Base-by-base conservation (phyloP, 2,113 vertebrate species). In the Rhadina sibilatrix region DNA sequence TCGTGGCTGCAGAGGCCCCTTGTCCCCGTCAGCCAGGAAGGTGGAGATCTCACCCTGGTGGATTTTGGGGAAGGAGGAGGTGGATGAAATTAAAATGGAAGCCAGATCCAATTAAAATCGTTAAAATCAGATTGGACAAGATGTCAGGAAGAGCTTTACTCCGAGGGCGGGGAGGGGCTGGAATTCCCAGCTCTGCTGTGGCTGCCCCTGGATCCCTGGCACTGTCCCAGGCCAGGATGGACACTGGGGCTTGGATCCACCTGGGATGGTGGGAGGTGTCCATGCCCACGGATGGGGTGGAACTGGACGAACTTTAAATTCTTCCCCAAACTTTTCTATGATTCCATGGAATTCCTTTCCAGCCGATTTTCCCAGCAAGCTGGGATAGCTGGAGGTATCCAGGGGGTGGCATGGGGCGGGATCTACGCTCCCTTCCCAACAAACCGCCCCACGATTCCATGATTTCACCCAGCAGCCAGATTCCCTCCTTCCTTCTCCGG, bases 251-350 rank as follows among this genome's bases (percentile, higher is more conserved):
- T 44, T 52, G 68, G 71, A 77, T 0, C 24, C 0, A 0, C 31
- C 76, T 72, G 68, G 68, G 18, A 15, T 0, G 12, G 6, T 1
- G 42, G 27, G 0, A 31, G 1, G 1, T 35, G 11, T 28, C 22
- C 1, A 28, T 57, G 14, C 23, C 24, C 27, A 9, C 9, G 35
- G 30, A 18, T 54, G 12, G 38, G 23, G 12, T 59, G 53, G 21
- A 0, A n/a, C 15, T 5, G 31, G 17, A 15, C 19, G 11, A 12
- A 4, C 18, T 57, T 50, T 11, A 4, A 71, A 30, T 25, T 27
- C 0, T 35, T 31, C 64, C 12, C 35, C 31, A 42, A 50, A 57
- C 14, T 17, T 56, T 18, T 49, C 50, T 18, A 2, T 2, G 25
- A 23, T 42, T 72, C 66, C 52, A 19, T 2, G 25, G 10, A 31